These are phyloP conservation scores for Epirrita christyi DNA, from an alignment of 2,888 invertebrate species.

Conservation along the genomic window DNA sequence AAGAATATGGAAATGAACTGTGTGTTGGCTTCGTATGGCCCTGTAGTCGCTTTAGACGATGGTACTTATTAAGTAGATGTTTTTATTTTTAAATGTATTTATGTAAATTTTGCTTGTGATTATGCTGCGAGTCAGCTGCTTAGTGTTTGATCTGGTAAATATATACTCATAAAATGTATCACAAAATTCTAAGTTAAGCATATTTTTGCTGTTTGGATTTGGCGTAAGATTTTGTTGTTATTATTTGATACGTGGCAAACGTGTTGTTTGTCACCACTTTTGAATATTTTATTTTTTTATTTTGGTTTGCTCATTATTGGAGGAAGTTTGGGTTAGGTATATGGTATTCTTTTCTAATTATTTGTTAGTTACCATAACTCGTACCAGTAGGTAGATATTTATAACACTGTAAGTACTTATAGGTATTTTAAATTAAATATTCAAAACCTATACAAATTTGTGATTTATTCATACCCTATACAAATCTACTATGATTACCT, in stretches of 20 bases:
- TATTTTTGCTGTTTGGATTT: background rate
- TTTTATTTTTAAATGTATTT: background rate
- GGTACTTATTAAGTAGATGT: background rate
- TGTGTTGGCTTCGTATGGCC: too few species aligned
- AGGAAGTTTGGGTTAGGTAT: background rate
- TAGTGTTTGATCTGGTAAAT: constrained; percentile 4
- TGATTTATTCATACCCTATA: too few species aligned
- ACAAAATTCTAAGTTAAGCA: constrained; percentile 31
- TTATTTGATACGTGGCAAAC: background rate
- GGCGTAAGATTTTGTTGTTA: background rate
- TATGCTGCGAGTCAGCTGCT: background rate
- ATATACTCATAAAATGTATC: constrained; percentile 36
- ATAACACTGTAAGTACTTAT: background rate
- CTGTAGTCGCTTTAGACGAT: background rate
- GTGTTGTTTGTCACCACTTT: too few species aligned
- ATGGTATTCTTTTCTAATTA: background rate
- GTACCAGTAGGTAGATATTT: background rate
- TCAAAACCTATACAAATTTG: background rate
- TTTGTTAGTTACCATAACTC: too few species aligned
- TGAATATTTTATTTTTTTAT: background rate
- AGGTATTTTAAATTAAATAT: constrained; percentile 1
- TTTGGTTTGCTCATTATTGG: background rate
- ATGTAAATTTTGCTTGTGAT: background rate
- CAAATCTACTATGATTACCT: too few species aligned
- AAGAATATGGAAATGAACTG: too few species aligned